phyloP scores from a whole-genome alignment of 2,888 invertebrate genomes.

The Orgyia antiqua region DNA sequence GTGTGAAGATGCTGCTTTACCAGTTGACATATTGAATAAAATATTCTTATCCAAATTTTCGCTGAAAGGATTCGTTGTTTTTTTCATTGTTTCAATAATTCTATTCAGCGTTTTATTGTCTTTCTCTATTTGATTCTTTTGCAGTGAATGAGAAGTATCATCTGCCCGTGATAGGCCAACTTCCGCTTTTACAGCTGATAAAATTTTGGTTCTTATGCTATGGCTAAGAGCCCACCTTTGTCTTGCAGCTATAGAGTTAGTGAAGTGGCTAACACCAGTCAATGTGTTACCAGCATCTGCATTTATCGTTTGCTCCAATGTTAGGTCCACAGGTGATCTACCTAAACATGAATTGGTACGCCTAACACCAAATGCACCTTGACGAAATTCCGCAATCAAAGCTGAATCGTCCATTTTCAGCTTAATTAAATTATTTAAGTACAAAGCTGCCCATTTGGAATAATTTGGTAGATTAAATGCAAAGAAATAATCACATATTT shows the following conservation, averaged over 20 bases:
- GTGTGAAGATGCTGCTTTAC: slow-evolving; percentile 9
- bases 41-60: slow-evolving; percentile 3
- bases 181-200: background rate
- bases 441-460: slow-evolving; percentile 2
- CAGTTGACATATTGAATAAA: slow-evolving; percentile 7
- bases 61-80: slow-evolving; percentile 6
- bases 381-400: slow-evolving; percentile 5
- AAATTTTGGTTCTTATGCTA: background rate
- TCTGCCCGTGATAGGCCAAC: background rate
- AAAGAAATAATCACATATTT: slow-evolving; percentile 14
- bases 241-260: slow-evolving; percentile 14
- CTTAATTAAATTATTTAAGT: slow-evolving; percentile 4
- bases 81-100: slow-evolving; percentile 4
- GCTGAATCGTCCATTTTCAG: slow-evolving; percentile 7
- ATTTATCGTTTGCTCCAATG: slow-evolving; percentile 15
- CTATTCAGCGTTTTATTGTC: slow-evolving; percentile 2
- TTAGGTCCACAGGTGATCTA: slow-evolving; percentile 13
- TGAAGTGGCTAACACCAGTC: slow-evolving; percentile 6
- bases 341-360: slow-evolving; percentile 11
- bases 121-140: slow-evolving; percentile 3
- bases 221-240: slow-evolving; percentile 12
- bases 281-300: slow-evolving; percentile 12
- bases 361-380: slow-evolving; percentile 12
- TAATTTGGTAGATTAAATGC: slow-evolving; percentile 10
- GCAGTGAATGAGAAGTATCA: slow-evolving; percentile 4